phyloP scores from a whole-genome alignment of 1,140 invertebrate genomes.

The Triops longicaudatus region DNA sequence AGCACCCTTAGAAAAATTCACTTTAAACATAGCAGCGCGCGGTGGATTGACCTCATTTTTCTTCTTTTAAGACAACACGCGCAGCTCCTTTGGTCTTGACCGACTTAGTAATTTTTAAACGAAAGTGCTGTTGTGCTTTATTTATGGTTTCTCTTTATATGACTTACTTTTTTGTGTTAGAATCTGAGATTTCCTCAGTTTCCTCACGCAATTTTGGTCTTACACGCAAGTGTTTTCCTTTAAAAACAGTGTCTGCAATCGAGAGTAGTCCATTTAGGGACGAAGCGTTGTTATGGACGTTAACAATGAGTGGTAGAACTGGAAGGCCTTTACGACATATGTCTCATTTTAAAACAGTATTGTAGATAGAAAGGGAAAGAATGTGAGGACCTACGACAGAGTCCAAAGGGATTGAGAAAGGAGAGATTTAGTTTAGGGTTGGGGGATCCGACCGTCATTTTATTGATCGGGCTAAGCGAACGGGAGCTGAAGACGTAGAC shows the following conservation, averaged over 20 bases:
- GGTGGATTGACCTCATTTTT: neutral
- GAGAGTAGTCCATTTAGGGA: no score
- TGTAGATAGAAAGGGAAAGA: neutral
- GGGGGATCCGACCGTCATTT: neutral
- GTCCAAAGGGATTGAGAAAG: neutral
- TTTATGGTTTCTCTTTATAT: no score
- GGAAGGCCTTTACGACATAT: neutral
- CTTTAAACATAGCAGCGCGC: no score
- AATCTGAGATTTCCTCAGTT: no score
- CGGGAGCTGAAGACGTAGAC: neutral
- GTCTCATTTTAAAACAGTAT: neutral
- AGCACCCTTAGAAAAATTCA: no score
- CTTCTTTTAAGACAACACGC: neutral
- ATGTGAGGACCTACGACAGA: neutral
- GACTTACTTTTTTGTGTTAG: no score
- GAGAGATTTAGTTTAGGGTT: neutral
- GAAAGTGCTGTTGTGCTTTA: neutral
- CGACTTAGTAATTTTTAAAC: neutral
- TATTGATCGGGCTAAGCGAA: conserved; percentile 9
- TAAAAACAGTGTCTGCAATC: no score
- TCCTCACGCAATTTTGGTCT: no score
- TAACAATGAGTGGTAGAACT: neutral
- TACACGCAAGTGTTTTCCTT: no score
- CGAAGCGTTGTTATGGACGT: neutral
- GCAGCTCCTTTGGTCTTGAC: neutral